Evolutionary conservation across 2,888 invertebrate genomes (phyloP).

Genomic region (Neuroscelio doddi): DNA sequence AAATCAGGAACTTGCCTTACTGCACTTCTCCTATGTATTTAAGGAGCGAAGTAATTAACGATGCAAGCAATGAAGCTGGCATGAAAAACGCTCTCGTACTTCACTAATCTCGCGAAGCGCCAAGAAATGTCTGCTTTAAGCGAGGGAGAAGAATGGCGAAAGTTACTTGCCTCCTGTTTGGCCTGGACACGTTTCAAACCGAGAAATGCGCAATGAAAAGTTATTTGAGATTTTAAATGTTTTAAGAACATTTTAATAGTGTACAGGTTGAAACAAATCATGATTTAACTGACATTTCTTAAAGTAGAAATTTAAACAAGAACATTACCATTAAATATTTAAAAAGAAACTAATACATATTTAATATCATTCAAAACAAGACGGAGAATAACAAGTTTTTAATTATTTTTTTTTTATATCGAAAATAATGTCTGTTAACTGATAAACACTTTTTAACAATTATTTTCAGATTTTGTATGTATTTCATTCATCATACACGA

Average conservation of each 20-base stretch:
- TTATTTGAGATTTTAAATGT: not conserved
- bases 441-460: too few species aligned
- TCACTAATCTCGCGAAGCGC: not conserved
- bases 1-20: conserved; percentile 27
- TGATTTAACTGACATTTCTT: too few species aligned
- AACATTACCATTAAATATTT: too few species aligned
- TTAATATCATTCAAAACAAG: too few species aligned
- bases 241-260: not conserved
- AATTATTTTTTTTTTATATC: too few species aligned
- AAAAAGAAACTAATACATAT: too few species aligned
- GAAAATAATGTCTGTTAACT: too few species aligned
- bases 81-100: conserved; percentile 26
- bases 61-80: conserved; percentile 21
- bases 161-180: conserved; percentile 12
- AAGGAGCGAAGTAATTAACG: conserved; percentile 23
- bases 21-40: conserved; percentile 18
- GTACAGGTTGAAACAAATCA: too few species aligned
- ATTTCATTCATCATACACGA: too few species aligned
- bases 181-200: not conserved
- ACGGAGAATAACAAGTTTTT: too few species aligned
- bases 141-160: conserved; percentile 9
- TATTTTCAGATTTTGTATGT: too few species aligned
- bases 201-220: conserved; percentile 8
- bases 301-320: too few species aligned
- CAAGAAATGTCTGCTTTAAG: conserved; percentile 19